Conservation (phyloP, 2,797 vertebrate genomes). For the Sebastiscus tertius region DNA sequence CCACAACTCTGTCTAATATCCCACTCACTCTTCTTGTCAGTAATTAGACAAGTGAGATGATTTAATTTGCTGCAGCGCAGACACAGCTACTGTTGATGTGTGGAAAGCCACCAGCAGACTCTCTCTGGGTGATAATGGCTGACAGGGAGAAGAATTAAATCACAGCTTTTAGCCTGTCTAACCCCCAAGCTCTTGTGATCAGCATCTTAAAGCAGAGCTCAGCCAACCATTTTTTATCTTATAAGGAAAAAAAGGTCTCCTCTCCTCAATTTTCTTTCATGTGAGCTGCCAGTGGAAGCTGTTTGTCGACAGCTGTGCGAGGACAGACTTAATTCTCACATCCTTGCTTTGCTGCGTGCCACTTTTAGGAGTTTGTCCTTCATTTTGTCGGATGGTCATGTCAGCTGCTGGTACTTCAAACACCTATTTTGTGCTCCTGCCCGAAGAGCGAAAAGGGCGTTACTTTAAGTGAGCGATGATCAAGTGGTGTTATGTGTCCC, state of each 20-base stretch:
- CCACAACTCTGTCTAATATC: slow-evolving; percentile 37
- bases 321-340: slow-evolving; percentile 59
- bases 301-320: slow-evolving; percentile 40
- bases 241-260: slow-evolving; percentile 33
- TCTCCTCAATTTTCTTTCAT: slow-evolving; percentile 39
- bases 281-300: slow-evolving; percentile 42
- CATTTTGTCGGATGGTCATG: slow-evolving; percentile 28
- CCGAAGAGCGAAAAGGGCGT: slow-evolving; percentile 1
- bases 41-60: slow-evolving; percentile 75
- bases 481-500: slow-evolving; percentile 50
- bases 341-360: slow-evolving; percentile 50
- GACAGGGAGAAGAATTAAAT: slow-evolving; percentile 70
- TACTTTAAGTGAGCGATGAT: slow-evolving; percentile 44
- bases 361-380: slow-evolving; percentile 58
- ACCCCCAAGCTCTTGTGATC: slow-evolving; percentile 63
- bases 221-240: slow-evolving; percentile 49
- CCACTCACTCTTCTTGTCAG: slow-evolving; percentile 53
- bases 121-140: slow-evolving; percentile 60
- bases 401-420: slow-evolving; percentile 49
- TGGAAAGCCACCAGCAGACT: slow-evolving; percentile 35
- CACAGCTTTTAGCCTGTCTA: slow-evolving; percentile 55
- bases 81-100: slow-evolving; percentile 49
- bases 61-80: slow-evolving; percentile 71
- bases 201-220: slow-evolving; percentile 73
- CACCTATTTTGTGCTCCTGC: slow-evolving; percentile 39